Base-by-base conservation (phyloP, 2,113 vertebrate genomes). In the Rhinopomastus cyanomelas region DNA sequence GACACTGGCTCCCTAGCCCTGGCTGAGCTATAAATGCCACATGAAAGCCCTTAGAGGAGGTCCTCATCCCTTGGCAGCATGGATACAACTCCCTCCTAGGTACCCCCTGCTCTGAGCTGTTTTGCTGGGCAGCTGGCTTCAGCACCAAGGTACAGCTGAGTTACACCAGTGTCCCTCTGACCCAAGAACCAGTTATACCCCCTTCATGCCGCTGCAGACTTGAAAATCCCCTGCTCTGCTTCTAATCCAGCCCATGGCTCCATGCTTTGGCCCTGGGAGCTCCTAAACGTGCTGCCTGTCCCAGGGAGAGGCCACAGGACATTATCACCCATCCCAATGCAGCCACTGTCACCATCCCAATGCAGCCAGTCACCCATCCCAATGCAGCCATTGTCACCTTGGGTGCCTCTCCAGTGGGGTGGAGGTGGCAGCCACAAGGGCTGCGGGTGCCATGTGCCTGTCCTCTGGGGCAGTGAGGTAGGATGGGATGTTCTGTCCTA, bases 401-500 rank as follows among this genome's bases (percentile, higher is more conserved):
- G 88, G 27, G 29, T 59, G 46, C 34, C 20, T 82, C 59, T 27
- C 44, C 2, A 11, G 16, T 0, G 3, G 64, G 52, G 36, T 2
- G 9, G 49, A 56, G 39, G 53, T 53, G 71, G 59, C 34, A 48
- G 15, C 87, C 16, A 34, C 32, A 61, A 62, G 49, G 59, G n/a
- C 62, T 73, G 34, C 3, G 8, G 81, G 22, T 66, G 56, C 81
- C 71, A 21, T 66, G 84, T 89, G 51, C 85, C 62, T 74, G 81
- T 91, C 42, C 87, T 83, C 64, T 55, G 79, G 34, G 67, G 46
- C 87, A 67, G 34, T 0, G 2, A 79, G 29, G 29, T 67, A 81
- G 91, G 25, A 87, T 57, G 59, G 93, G 64, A 92, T 87, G 89
- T 91, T 61, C 89, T 85, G 79, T 91, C 44, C 94, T 94, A 92